Conservation (phyloP, 2,113 vertebrate species). For the Chaetorhynchus papuensis region DNA sequence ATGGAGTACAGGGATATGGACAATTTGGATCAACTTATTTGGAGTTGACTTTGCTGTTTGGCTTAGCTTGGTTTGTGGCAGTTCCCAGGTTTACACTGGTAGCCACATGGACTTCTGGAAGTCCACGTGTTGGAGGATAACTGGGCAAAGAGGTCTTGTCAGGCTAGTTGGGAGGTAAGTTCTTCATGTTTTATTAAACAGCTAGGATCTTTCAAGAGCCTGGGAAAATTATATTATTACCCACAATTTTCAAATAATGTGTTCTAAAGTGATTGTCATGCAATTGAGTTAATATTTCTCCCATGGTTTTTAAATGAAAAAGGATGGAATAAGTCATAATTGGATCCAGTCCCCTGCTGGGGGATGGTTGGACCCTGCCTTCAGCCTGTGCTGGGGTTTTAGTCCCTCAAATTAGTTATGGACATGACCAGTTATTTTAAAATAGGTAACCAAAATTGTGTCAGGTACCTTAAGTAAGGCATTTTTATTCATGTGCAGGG, state of each 20-base stretch:
- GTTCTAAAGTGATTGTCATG: background rate
- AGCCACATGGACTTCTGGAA: background rate
- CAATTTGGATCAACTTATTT: background rate
- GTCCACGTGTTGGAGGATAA: rapidly evolving
- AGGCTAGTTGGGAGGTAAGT: background rate
- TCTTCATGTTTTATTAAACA: background rate
- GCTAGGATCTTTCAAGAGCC: background rate
- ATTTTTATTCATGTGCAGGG: background rate
- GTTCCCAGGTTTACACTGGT: background rate
- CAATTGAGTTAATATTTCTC: background rate
- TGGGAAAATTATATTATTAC: background rate
- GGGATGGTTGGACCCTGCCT: background rate
- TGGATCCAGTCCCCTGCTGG: background rate
- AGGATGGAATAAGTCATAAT: background rate
- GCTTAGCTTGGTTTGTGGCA: background rate
- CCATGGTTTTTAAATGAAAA: background rate
- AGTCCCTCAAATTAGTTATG: background rate
- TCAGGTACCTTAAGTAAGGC: background rate
- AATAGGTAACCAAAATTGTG: background rate
- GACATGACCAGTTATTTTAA: background rate
- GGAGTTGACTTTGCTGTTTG: background rate
- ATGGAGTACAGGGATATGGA: background rate
- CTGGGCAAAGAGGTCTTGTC: background rate
- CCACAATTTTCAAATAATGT: background rate
- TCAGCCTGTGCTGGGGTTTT: background rate